phyloP scores from a whole-genome alignment of 2,797 vertebrate species.

The Thamnophis elegans region DNA sequence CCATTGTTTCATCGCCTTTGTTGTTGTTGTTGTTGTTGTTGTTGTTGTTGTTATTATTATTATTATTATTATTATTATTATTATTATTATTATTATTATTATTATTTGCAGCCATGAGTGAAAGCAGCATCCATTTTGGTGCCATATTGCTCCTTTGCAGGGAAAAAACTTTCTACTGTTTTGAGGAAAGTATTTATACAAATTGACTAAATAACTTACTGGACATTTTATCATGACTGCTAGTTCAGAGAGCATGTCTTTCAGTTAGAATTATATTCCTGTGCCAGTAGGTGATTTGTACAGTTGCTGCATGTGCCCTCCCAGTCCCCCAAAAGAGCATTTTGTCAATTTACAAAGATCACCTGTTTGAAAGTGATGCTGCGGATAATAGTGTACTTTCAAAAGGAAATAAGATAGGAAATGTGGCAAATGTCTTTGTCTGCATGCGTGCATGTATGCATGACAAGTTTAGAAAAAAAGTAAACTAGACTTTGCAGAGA shows the following conservation, averaged over 20 bases:
- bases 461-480: background rate
- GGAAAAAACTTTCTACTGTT: background rate
- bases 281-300: background rate
- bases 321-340: background rate
- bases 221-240: background rate
- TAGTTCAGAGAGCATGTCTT: background rate
- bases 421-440: background rate
- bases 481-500: background rate
- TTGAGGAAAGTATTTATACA: background rate
- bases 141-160: background rate
- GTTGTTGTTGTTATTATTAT: background rate
- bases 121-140: background rate
- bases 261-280: background rate
- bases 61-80: too few relatives aligned
- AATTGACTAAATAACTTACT: background rate
- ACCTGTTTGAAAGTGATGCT: background rate
- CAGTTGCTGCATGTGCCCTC: background rate
- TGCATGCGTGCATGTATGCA: background rate
- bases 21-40: fast-evolving
- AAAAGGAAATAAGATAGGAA: background rate
- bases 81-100: background rate
- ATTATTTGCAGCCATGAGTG: background rate
- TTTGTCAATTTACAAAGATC: background rate
- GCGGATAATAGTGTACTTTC: background rate
- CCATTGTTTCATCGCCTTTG: too few relatives aligned